These are phyloP conservation scores for Gallirallus australis DNA, from an alignment of 2,797 vertebrate genomes.

Conservation along the genomic window DNA sequence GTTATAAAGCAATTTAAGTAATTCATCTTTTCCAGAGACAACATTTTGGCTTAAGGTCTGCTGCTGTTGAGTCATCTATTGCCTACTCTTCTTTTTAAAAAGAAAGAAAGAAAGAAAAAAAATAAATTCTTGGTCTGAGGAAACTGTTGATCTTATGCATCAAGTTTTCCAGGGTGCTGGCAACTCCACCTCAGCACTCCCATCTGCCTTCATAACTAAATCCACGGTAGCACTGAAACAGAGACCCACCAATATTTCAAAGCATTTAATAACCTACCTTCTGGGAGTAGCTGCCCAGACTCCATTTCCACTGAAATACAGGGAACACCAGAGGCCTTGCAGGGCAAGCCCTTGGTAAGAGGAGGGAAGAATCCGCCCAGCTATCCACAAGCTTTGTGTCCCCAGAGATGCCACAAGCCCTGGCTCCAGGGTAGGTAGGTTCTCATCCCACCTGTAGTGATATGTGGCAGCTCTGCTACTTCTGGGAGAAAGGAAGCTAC, in stretches of 20 bases:
- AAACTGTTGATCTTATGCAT: conserved; percentile 8
- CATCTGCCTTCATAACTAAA: neutral
- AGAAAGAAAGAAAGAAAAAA: neutral
- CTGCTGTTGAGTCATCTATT: conserved; percentile 24
- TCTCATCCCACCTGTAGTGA: neutral
- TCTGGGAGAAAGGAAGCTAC: neutral
- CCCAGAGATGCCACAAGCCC: neutral
- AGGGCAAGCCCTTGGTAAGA: neutral
- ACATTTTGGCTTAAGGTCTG: conserved; percentile 27
- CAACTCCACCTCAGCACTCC: conserved; percentile 8
- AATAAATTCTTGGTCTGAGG: neutral
- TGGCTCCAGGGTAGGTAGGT: neutral
- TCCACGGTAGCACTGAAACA: neutral
- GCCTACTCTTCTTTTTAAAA: conserved; percentile 14
- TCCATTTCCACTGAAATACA: neutral
- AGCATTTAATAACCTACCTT: conserved; percentile 8
- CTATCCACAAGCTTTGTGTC: neutral
- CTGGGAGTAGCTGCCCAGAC: neutral
- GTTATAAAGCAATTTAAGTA: conserved; percentile 60
- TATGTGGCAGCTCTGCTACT: neutral
- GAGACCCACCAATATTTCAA: neutral
- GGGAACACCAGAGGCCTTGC: neutral
- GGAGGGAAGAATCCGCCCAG: neutral
- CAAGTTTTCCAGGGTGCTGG: conserved; percentile 37
- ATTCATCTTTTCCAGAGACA: conserved; percentile 25